These are phyloP conservation scores for Leptinotarsa juncta DNA, from an alignment of 2,888 invertebrate species.

Conservation along the genomic window DNA sequence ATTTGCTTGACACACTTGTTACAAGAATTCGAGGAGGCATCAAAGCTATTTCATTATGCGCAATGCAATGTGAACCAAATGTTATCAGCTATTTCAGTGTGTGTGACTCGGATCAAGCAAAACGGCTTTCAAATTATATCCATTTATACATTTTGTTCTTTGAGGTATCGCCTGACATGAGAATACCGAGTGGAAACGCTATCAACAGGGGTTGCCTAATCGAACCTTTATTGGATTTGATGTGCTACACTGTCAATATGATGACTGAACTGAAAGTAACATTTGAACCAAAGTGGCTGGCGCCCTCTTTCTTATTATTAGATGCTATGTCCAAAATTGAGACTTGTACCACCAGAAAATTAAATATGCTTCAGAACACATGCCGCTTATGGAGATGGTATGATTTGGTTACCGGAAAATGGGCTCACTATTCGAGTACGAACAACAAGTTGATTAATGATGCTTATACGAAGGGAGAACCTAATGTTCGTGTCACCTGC, in stretches of 20 bases:
- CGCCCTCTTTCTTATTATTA: constrained; percentile 78
- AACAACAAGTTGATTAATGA: constrained; percentile 84
- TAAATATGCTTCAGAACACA: constrained; percentile 73
- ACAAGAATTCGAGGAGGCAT: constrained; percentile 57
- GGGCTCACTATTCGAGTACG: constrained; percentile 78
- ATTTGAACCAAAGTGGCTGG: constrained; percentile 78
- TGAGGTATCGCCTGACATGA: constrained; percentile 74
- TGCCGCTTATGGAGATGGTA: constrained; percentile 83
- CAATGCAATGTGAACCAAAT: constrained; percentile 37
- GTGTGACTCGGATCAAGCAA: constrained; percentile 54
- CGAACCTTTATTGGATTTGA: constrained; percentile 61
- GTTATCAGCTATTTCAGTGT: constrained; percentile 49
- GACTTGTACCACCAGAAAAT: constrained; percentile 74
- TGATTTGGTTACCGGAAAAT: constrained; percentile 82
- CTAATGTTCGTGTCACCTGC: constrained; percentile 76
- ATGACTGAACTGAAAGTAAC: constrained; percentile 49
- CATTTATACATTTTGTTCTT: constrained; percentile 79
- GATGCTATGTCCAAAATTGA: constrained; percentile 84
- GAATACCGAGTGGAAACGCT: constrained; percentile 73
- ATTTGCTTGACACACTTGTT: constrained; percentile 65
- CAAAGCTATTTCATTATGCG: constrained; percentile 31
- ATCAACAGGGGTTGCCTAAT: constrained; percentile 62
- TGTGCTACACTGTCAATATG: constrained; percentile 59
- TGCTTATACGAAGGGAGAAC: constrained; percentile 80
- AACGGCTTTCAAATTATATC: constrained; percentile 75